Conservation (phyloP, 2,888 invertebrate species). For the Allacma fusca region DNA sequence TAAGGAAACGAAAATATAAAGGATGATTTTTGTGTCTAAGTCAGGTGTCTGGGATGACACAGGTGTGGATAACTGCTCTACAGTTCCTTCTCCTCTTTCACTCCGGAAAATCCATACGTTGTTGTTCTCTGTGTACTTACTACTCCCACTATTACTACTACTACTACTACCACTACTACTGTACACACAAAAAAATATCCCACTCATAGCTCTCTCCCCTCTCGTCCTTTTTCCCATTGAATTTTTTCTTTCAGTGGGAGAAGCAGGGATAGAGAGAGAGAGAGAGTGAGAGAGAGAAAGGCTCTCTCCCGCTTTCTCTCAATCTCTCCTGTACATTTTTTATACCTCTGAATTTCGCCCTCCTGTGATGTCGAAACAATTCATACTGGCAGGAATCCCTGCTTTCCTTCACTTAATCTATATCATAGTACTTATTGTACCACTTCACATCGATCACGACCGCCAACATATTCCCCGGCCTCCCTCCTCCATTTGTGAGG, state of each 20-base stretch:
- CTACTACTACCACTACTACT: too few species aligned
- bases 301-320: background rate
- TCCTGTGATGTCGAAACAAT: conserved; percentile 29
- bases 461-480: background rate
- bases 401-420: conserved; percentile 36
- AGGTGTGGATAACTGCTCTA: conserved; percentile 55
- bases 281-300: too few species aligned
- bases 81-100: conserved; percentile 28
- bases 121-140: background rate
- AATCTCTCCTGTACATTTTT: conserved; percentile 13
- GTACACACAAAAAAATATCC: too few species aligned
- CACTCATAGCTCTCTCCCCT: background rate
- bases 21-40: conserved; percentile 45
- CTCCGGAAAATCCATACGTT: conserved; percentile 14
- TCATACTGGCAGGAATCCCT: conserved; percentile 13
- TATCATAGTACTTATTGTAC: conserved; percentile 26
- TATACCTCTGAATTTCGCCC: conserved; percentile 14
- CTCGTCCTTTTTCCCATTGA: background rate
- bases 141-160: too few species aligned
- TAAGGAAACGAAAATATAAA: conserved; percentile 44
- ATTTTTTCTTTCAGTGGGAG: too few species aligned
- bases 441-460: conserved; percentile 26
- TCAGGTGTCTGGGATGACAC: conserved; percentile 58
- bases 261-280: too few species aligned
- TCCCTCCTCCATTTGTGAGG: background rate